These are phyloP conservation scores for Pediacus dermestoides DNA, from an alignment of 2,888 invertebrate species.

Conservation along the genomic window DNA sequence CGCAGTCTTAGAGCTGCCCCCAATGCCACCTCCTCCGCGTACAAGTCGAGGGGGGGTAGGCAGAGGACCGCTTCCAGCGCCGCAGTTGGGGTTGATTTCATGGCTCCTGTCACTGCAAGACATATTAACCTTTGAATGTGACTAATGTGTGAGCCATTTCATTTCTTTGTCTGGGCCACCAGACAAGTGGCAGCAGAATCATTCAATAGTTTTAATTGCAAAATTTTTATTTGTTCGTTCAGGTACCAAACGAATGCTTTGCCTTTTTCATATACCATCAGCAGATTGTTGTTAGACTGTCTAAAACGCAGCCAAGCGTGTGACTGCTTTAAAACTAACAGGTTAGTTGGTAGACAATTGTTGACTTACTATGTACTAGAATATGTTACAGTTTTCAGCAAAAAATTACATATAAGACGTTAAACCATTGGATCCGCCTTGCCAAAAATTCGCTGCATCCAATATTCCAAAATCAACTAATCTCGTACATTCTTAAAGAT, in stretches of 20 bases:
- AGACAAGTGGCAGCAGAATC: too few relatives aligned
- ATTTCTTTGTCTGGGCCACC: too few relatives aligned
- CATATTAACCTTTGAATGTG: too few relatives aligned
- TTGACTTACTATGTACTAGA: not conserved
- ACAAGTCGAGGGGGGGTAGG: too few relatives aligned
- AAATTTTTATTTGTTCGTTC: conserved; percentile 8
- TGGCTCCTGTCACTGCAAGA: too few relatives aligned
- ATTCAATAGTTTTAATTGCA: conserved; percentile 5
- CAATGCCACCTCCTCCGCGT: too few relatives aligned
- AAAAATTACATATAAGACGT: conserved; percentile 24
- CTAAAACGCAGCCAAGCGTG: conserved; percentile 27
- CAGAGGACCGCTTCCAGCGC: too few relatives aligned
- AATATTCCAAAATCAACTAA: conserved; percentile 26
- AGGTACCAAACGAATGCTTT: conserved; percentile 27
- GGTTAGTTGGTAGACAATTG: conserved; percentile 14
- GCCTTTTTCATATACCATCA: conserved; percentile 29
- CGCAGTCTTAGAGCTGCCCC: too few relatives aligned
- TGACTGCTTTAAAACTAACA: conserved; percentile 24
- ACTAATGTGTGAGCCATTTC: too few relatives aligned
- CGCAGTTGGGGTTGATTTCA: too few relatives aligned
- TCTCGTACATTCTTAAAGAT: conserved; percentile 27
- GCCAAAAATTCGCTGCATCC: conserved; percentile 25
- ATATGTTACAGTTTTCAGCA: conserved; percentile 22
- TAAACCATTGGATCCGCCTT: conserved; percentile 24
- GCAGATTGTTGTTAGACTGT: conserved; percentile 27